phyloP scores from a whole-genome alignment of 2,113 vertebrate genomes.

The Panurus biarmicus region DNA sequence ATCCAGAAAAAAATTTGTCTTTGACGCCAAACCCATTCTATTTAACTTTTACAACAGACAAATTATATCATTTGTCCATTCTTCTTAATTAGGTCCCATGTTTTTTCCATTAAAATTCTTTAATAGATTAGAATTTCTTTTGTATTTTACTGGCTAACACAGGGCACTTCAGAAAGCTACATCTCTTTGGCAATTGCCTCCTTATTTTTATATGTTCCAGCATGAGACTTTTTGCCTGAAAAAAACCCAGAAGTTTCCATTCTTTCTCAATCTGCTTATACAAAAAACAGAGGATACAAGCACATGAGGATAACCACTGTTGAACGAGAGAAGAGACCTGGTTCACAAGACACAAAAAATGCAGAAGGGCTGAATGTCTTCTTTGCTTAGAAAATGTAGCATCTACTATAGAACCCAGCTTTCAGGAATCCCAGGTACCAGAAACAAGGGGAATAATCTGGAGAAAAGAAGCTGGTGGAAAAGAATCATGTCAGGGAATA shows the following conservation, averaged over 20 bases:
- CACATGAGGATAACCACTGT: neutral
- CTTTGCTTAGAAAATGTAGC: neutral
- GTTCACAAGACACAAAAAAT: neutral
- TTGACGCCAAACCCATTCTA: neutral
- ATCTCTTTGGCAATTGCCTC: neutral
- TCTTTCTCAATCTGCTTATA: neutral
- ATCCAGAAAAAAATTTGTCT: neutral
- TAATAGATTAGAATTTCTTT: neutral
- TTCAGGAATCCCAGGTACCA: neutral
- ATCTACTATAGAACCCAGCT: neutral
- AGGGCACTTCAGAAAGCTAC: neutral
- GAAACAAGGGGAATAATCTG: neutral
- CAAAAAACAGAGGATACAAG: neutral
- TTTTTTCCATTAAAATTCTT: neutral
- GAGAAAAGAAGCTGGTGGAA: neutral
- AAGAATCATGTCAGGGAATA: neutral
- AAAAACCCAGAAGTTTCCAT: neutral
- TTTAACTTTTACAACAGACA: neutral
- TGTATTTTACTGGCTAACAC: neutral
- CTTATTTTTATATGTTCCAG: neutral
- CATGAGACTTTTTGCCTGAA: neutral
- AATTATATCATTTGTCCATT: neutral
- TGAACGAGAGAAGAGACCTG: neutral
- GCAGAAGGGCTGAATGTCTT: neutral
- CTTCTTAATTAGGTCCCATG: neutral